phyloP scores from a whole-genome alignment of 1,140 invertebrate species.

The Teleogryllus occipitalis region DNA sequence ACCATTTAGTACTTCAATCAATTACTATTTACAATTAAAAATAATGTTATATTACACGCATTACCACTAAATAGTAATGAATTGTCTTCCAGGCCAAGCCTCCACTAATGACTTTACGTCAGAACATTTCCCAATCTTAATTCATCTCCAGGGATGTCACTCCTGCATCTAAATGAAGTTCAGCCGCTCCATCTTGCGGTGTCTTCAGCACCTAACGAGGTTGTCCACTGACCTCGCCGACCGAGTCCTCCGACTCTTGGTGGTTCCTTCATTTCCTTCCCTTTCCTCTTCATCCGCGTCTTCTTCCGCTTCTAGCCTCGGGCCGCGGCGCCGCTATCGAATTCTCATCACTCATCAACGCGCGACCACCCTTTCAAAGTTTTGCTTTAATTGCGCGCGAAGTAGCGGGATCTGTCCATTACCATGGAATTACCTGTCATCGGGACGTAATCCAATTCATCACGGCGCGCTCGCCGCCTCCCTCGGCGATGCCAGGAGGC shows the following conservation, averaged over 20 bases:
- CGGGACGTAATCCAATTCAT: constrained; percentile 1
- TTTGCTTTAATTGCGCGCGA: constrained; percentile 1
- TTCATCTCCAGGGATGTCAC: too few relatives aligned
- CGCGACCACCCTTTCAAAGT: constrained; percentile 3
- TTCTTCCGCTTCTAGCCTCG: neutral
- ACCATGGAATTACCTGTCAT: constrained; percentile 4
- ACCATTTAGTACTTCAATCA: too few relatives aligned
- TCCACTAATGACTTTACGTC: too few relatives aligned
- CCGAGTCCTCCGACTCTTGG: neutral
- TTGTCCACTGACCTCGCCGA: too few relatives aligned
- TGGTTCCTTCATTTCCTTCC: neutral
- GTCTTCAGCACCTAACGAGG: too few relatives aligned
- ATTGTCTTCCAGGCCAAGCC: too few relatives aligned
- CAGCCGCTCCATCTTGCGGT: too few relatives aligned
- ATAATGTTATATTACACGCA: too few relatives aligned
- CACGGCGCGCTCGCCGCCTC: neutral
- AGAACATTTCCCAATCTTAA: too few relatives aligned
- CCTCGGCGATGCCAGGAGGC: neutral
- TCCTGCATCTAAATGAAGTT: too few relatives aligned
- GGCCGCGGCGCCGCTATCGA: neutral
- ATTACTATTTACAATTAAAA: too few relatives aligned
- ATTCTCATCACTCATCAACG: neutral
- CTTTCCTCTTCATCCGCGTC: neutral
- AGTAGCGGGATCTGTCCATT: constrained; percentile 3
- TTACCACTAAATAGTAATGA: too few relatives aligned